phyloP scores from a whole-genome alignment of 2,888 invertebrate genomes.

The Erebia palarica region DNA sequence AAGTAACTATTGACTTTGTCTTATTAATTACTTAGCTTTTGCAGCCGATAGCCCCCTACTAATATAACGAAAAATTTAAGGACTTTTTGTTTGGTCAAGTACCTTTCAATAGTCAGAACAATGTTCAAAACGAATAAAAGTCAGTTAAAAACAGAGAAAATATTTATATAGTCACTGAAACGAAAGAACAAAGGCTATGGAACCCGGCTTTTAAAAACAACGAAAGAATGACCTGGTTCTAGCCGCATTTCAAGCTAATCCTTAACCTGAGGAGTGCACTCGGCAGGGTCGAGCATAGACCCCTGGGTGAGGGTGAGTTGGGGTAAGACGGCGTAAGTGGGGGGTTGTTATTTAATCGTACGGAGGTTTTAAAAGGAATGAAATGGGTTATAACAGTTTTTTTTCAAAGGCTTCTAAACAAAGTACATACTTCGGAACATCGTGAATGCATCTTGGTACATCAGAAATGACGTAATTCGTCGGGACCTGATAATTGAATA shows the following conservation, averaged over 20 bases:
- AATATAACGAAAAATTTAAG: no score
- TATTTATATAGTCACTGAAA: background rate
- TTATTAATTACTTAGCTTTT: no score
- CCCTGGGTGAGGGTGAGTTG: conserved; percentile 3
- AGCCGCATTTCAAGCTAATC: conserved; percentile 34
- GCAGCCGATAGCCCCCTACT: no score
- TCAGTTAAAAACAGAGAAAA: background rate
- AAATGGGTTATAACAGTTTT: conserved; percentile 23
- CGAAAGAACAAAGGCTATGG: conserved; percentile 10
- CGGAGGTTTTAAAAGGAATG: conserved; percentile 20
- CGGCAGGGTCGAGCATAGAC: conserved; percentile 28
- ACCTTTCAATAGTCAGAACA: no score
- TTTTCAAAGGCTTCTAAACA: background rate
- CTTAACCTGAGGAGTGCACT: conserved; percentile 40
- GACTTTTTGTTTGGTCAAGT: no score
- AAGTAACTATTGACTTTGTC: no score
- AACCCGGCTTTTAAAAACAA: conserved; percentile 19
- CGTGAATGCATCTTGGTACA: no score
- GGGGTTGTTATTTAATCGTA: conserved; percentile 23
- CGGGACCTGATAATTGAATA: no score
- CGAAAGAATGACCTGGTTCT: conserved; percentile 34
- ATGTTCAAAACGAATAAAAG: background rate
- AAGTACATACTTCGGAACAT: no score
- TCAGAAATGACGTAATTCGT: no score
- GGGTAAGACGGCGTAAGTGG: conserved; percentile 6